These are phyloP conservation scores for Grapholita molesta DNA, from an alignment of 1,140 invertebrate genomes.

Conservation along the genomic window DNA sequence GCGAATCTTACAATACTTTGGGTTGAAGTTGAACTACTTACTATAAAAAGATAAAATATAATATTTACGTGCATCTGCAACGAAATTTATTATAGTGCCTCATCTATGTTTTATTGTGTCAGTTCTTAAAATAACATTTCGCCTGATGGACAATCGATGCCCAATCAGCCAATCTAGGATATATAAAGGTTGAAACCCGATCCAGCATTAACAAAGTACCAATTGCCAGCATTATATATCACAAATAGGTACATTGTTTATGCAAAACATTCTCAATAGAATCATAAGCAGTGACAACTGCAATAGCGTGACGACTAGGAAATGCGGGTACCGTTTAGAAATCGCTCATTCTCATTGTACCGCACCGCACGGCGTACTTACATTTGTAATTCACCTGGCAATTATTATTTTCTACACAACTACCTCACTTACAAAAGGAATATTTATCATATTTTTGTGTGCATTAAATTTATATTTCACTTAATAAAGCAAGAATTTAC, in stretches of 20 bases:
- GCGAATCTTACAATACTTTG: not conserved
- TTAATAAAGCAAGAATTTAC: not conserved
- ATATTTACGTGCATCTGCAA: no score
- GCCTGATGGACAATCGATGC: no score
- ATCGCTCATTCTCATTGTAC: constrained; percentile 28
- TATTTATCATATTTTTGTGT: not conserved
- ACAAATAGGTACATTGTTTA: not conserved
- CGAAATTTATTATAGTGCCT: no score
- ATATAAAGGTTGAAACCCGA: no score
- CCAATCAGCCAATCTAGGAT: no score
- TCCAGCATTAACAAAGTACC: not conserved
- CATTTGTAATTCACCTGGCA: not conserved
- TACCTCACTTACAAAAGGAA: not conserved
- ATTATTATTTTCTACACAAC: not conserved
- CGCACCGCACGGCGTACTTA: not conserved
- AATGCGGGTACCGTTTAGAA: constrained; percentile 47
- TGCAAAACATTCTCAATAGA: constrained; percentile 5
- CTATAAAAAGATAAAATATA: no score
- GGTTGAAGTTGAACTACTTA: no score
- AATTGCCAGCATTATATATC: not conserved
- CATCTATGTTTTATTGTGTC: no score
- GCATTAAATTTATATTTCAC: not conserved
- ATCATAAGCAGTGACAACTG: constrained; percentile 22
- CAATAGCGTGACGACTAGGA: constrained; percentile 38
- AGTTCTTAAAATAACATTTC: no score